Evolutionary conservation across 2,888 invertebrate genomes (phyloP).

Genomic region (Lochmaea crataegi): DNA sequence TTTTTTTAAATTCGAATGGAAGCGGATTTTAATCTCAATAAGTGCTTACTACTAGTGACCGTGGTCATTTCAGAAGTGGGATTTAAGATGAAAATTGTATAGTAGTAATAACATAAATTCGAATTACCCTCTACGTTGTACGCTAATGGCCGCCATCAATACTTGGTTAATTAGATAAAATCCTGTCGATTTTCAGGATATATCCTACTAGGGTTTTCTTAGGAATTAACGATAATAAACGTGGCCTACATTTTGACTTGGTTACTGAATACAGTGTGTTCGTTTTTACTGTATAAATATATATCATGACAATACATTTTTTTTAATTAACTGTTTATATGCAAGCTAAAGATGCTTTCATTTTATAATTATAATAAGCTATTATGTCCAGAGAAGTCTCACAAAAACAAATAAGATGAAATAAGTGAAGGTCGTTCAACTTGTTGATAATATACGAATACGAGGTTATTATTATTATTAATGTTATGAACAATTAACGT

Average conservation of each 20-base stretch:
- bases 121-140: slow-evolving; percentile 24
- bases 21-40: slow-evolving; percentile 4
- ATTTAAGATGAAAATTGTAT: background rate
- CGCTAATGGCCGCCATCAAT: slow-evolving; percentile 32
- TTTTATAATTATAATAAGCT: slow-evolving; percentile 17
- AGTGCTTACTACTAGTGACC: background rate
- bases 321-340: slow-evolving; percentile 28
- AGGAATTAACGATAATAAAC: slow-evolving; percentile 29
- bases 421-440: slow-evolving; percentile 12
- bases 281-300: background rate
- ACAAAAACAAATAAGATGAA: slow-evolving; percentile 16
- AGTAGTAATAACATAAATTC: slow-evolving; percentile 16
- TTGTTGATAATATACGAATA: background rate
- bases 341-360: slow-evolving; percentile 21
- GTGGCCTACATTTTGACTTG: slow-evolving; percentile 2
- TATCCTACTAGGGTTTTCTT: slow-evolving; percentile 27
- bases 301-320: slow-evolving; percentile 20
- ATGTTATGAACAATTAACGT: no score
- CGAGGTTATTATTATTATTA: no score
- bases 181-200: slow-evolving; percentile 35
- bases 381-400: background rate
- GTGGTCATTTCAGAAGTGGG: slow-evolving; percentile 1
- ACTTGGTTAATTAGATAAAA: slow-evolving; percentile 39
- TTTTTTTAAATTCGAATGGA: no score
- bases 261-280: background rate